Conservation (phyloP, 2,113 vertebrate species). For the Isichthys henryi region DNA sequence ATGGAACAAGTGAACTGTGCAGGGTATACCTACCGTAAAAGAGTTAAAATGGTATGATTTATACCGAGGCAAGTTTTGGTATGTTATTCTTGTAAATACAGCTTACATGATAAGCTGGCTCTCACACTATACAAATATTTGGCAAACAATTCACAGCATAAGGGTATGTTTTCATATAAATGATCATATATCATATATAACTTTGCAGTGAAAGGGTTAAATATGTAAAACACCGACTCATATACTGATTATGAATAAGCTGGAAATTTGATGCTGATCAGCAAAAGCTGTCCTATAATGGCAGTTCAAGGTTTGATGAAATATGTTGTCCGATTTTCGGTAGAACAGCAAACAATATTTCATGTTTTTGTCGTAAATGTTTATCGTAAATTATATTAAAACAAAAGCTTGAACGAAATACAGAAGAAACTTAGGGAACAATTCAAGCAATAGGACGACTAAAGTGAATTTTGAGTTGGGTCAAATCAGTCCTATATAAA, state of each 20-base stretch:
- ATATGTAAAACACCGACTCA: neutral
- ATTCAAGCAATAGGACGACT: neutral
- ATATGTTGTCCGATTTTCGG: neutral
- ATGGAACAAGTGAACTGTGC: neutral
- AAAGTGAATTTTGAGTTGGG: neutral
- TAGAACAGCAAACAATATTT: neutral
- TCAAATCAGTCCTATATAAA: neutral
- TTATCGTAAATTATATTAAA: neutral
- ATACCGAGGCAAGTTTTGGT: neutral
- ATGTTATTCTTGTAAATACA: neutral
- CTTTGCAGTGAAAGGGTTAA: neutral
- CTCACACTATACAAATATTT: neutral
- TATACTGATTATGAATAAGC: neutral
- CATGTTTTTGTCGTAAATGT: neutral
- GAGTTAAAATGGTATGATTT: neutral
- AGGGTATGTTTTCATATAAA: neutral
- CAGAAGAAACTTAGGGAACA: neutral
- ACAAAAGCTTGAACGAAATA: neutral
- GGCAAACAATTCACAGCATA: neutral
- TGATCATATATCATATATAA: neutral
- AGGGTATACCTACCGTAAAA: neutral
- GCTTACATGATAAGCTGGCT: neutral
- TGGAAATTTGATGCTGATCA: neutral
- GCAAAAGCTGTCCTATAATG: neutral
- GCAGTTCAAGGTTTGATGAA: neutral